Percentiles rank a stretch among this genome's conserved stretches.
Evolutionary conservation across 2,113 vertebrate species (phyloP).

Genomic region (Poecile atricapillus): DNA sequence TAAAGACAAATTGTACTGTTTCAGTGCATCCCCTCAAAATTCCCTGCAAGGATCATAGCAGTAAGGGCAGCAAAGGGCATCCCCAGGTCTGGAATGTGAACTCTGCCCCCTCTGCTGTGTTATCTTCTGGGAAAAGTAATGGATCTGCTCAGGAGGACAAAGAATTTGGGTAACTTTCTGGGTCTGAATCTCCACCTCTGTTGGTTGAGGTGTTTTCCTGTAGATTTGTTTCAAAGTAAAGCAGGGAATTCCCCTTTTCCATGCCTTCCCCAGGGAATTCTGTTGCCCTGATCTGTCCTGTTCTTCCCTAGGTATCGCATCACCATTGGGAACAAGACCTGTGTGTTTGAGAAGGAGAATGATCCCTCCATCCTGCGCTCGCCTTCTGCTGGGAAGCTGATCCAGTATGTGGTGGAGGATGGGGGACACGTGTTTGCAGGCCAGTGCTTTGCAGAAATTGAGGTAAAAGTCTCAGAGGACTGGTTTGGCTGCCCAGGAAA

Average conservation of each 20-base stretch:
- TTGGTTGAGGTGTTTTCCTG: background rate
- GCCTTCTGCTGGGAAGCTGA: slow-evolving; percentile 93
- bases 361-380: slow-evolving; percentile 95
- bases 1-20: background rate
- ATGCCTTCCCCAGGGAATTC: background rate
- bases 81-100: background rate
- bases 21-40: background rate
- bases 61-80: background rate
- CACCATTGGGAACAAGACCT: slow-evolving; percentile 98
- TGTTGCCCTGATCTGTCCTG: background rate
- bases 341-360: slow-evolving; percentile 98
- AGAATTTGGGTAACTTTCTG: background rate
- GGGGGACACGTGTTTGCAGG: slow-evolving; percentile 95
- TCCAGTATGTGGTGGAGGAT: slow-evolving; percentile 95
- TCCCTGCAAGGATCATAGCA: background rate
- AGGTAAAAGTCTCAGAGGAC: slow-evolving; percentile 73
- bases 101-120: background rate
- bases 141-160: background rate
- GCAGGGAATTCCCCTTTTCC: background rate
- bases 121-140: background rate
- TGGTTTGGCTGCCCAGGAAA: background rate
- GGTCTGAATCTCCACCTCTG: background rate
- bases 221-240: background rate
- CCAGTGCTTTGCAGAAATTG: slow-evolving; percentile 96
- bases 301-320: slow-evolving; percentile 86